Percentiles rank a stretch among this genome's conserved stretches.
phyloP scores from a whole-genome alignment of 1,140 invertebrate genomes.

The Mizuhopecten yessoensis region DNA sequence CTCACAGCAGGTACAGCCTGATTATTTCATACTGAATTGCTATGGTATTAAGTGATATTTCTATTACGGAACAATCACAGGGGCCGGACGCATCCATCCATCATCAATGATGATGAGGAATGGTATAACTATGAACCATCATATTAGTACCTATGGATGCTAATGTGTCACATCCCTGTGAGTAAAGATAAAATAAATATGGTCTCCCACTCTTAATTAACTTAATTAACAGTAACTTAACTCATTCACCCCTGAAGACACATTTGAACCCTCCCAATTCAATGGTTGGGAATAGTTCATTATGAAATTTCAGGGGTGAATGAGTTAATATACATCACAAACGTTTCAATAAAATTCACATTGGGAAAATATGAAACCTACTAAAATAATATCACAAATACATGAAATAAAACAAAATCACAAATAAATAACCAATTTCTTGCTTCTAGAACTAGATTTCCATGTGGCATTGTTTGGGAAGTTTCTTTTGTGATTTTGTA shows the following conservation, averaged over 20 bases:
- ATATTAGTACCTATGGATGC: not conserved
- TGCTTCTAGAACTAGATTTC: not conserved
- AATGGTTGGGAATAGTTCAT: too few relatives aligned
- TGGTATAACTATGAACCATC: not conserved
- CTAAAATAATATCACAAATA: not conserved
- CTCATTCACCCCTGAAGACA: too few relatives aligned
- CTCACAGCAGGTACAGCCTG: too few relatives aligned
- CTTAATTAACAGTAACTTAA: too few relatives aligned
- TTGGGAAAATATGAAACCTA: not conserved
- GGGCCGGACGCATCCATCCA: not conserved
- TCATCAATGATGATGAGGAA: not conserved
- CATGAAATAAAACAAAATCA: not conserved
- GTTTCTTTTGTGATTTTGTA: too few relatives aligned
- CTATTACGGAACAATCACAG: not conserved
- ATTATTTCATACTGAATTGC: too few relatives aligned
- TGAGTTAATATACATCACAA: not conserved
- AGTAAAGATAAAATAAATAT: not conserved
- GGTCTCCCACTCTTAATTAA: not conserved
- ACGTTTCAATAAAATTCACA: not conserved
- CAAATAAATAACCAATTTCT: not conserved
- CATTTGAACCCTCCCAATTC: too few relatives aligned
- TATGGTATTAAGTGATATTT: too few relatives aligned
- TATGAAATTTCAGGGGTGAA: too few relatives aligned
- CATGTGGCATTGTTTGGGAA: not conserved
- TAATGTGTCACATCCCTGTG: not conserved